Conservation (phyloP, 2,888 invertebrate species). For the Tipula lateralis region DNA sequence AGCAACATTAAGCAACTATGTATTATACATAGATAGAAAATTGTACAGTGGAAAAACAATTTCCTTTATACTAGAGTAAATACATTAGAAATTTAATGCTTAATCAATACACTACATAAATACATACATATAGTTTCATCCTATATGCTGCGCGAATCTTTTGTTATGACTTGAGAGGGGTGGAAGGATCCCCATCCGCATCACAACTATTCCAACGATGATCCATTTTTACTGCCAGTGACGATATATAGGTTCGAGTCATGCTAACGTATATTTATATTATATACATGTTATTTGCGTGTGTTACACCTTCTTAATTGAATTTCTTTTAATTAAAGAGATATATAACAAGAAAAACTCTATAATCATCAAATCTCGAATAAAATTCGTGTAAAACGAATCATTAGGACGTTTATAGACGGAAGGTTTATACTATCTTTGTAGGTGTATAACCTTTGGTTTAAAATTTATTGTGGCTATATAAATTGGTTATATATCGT, state of each 20-base stretch:
- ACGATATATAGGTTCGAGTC: background rate
- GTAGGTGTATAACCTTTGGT: too few species aligned
- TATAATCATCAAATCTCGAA: background rate
- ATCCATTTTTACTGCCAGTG: background rate
- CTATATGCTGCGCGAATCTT: background rate
- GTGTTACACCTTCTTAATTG: background rate
- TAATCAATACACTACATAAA: background rate
- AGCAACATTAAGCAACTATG: constrained; percentile 25
- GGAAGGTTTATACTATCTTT: background rate
- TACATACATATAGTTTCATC: background rate
- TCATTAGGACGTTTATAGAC: background rate
- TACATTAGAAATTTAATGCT: background rate
- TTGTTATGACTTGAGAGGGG: background rate
- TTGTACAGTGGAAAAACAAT: background rate
- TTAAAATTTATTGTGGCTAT: too few species aligned
- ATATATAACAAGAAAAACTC: background rate
- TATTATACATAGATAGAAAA: constrained; percentile 27
- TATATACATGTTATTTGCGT: background rate
- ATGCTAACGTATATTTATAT: background rate
- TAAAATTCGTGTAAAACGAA: background rate
- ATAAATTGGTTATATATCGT: too few species aligned
- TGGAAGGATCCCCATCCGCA: background rate
- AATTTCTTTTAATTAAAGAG: background rate
- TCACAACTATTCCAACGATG: background rate
- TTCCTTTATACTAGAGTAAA: background rate